phyloP scores from a whole-genome alignment of 2,113 vertebrate species.

The Anguilla rostrata region DNA sequence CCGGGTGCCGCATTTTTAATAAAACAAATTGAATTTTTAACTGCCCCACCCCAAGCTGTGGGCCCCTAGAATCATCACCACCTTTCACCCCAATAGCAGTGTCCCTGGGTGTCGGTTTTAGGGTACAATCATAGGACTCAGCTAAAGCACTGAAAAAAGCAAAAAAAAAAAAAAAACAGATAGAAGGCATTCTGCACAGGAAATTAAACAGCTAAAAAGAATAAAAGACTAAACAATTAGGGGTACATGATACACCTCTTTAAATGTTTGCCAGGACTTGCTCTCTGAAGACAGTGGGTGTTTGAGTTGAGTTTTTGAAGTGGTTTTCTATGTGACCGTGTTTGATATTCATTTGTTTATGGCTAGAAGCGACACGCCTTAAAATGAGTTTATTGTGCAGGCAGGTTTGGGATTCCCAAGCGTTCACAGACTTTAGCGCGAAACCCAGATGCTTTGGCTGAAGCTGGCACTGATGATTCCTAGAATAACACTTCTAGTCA shows the following conservation, averaged over 20 bases:
- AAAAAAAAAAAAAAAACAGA: neutral
- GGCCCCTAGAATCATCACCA: too few relatives aligned
- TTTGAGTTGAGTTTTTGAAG: neutral
- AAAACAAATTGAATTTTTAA: too few relatives aligned
- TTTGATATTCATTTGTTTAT: neutral
- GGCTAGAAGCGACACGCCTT: neutral
- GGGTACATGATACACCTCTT: neutral
- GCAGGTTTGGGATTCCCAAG: neutral
- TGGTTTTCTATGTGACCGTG: neutral
- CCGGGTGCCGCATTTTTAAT: too few relatives aligned
- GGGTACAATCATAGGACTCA: neutral
- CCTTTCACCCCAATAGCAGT: too few relatives aligned
- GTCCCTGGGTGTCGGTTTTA: too few relatives aligned
- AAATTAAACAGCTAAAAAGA: slow-evolving; percentile 11
- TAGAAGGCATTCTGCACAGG: neutral
- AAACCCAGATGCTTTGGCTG: neutral
- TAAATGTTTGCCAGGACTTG: slow-evolving; percentile 7
- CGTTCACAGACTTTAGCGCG: neutral
- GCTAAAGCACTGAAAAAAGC: slow-evolving; percentile 7
- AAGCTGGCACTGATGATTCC: neutral
- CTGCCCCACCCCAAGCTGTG: too few relatives aligned
- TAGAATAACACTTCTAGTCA: neutral
- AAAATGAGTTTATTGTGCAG: neutral
- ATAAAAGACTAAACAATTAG: neutral
- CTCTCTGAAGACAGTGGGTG: neutral